A percentile compares a stretch with the other conserved stretches of the same genome.
These are phyloP conservation scores for Tretioscincus oriximinensis DNA, from an alignment of 2,113 vertebrate genomes.

Conservation along the genomic window DNA sequence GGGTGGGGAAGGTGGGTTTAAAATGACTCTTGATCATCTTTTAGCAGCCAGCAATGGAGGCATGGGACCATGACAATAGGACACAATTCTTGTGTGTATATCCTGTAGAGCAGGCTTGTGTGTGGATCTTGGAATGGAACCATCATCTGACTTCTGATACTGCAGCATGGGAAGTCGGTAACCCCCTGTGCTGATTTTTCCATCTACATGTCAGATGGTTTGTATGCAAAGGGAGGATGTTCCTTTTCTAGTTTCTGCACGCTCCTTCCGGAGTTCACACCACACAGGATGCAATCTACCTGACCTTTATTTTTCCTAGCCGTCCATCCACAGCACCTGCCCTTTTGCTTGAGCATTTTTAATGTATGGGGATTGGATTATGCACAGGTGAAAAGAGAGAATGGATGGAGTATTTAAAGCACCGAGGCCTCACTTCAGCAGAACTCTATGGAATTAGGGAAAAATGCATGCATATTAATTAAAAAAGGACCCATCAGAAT, in stretches of 20 bases:
- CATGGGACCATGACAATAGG: neutral
- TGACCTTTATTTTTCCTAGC: neutral
- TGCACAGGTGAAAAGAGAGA: neutral
- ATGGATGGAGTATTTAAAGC: neutral
- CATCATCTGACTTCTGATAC: slow-evolving; percentile 12
- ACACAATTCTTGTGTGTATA: neutral
- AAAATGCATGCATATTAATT: fast-evolving
- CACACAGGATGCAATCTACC: neutral
- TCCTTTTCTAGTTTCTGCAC: neutral
- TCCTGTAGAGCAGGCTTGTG: neutral
- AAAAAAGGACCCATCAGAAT: slow-evolving; percentile 37
- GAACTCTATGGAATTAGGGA: neutral
- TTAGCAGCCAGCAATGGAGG: neutral
- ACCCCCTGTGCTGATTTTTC: neutral
- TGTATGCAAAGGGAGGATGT: neutral
- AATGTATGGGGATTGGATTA: fast-evolving
- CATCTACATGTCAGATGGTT: neutral
- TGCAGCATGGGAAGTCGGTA: slow-evolving; percentile 45
- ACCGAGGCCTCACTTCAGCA: neutral
- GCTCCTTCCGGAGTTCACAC: slow-evolving; percentile 3
- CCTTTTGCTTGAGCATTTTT: fast-evolving
- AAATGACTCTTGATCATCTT: slow-evolving; percentile 41
- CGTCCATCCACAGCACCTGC: fast-evolving
- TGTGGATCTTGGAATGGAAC: neutral
- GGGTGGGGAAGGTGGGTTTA: neutral